These are phyloP conservation scores for Lerema accius DNA, from an alignment of 1,140 invertebrate species.

Conservation along the genomic window DNA sequence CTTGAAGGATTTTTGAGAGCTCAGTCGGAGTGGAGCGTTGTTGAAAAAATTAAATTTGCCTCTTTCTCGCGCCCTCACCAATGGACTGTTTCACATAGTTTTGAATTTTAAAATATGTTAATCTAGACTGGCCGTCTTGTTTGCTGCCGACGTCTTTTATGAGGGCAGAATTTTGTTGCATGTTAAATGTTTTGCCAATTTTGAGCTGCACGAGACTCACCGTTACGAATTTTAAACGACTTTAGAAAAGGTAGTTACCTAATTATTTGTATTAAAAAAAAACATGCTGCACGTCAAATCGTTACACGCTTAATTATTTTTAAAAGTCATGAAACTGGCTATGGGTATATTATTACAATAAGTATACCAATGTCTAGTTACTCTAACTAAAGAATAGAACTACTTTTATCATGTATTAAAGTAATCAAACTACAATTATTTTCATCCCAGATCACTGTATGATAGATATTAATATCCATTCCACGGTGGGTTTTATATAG, in stretches of 20 bases:
- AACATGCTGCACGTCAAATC: too few relatives aligned
- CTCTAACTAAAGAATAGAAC: too few relatives aligned
- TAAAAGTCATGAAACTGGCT: too few relatives aligned
- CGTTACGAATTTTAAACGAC: conserved; percentile 23
- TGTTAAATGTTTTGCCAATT: conserved; percentile 25
- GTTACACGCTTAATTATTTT: too few relatives aligned
- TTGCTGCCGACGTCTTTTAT: conserved; percentile 25
- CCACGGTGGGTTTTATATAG: background rate
- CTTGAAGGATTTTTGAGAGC: conserved; percentile 55
- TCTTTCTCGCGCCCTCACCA: conserved; percentile 56
- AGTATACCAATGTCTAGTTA: too few relatives aligned
- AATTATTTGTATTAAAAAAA: too few relatives aligned
- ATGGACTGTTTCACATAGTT: conserved; percentile 62
- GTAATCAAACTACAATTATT: conserved; percentile 2
- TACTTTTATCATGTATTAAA: too few relatives aligned
- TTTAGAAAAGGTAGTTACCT: too few relatives aligned
- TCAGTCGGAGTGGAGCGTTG: conserved; percentile 51
- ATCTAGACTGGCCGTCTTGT: conserved; percentile 44
- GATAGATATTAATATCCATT: conserved; percentile 11
- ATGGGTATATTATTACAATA: too few relatives aligned
- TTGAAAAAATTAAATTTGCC: conserved; percentile 66
- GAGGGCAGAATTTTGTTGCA: conserved; percentile 21
- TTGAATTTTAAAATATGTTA: conserved; percentile 71
- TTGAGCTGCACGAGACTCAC: conserved; percentile 16
- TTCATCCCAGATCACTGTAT: background rate